Conservation (phyloP, 2,797 vertebrate genomes). For the Notoglanidium macrostoma region DNA sequence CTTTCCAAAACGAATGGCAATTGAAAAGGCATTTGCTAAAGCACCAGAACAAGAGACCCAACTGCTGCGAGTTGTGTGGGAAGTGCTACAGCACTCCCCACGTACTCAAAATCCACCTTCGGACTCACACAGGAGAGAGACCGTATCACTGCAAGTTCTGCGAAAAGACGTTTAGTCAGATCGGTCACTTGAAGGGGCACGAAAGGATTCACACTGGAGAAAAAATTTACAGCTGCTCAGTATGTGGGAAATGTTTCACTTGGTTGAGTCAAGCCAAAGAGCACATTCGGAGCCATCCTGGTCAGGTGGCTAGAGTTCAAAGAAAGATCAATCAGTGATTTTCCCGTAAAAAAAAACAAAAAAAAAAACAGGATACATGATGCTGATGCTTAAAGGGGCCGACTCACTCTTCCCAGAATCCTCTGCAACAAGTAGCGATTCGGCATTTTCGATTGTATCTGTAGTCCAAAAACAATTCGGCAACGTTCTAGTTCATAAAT, state of each 20-base stretch:
- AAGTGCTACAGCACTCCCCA: constrained; percentile 34
- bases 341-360: not conserved
- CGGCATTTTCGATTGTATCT: no score
- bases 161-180: constrained; percentile 38
- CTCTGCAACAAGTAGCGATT: no score
- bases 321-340: constrained; percentile 22
- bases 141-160: constrained; percentile 42
- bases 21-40: constrained; percentile 18
- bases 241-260: constrained; percentile 41
- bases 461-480: no score
- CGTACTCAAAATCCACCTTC: constrained; percentile 30
- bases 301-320: not conserved
- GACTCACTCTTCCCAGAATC: no score
- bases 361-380: not conserved
- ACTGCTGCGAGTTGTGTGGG: constrained; percentile 34
- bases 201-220: constrained; percentile 53
- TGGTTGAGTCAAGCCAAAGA: constrained; percentile 46
- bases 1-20: constrained; percentile 8
- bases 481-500: no score
- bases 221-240: constrained; percentile 45
- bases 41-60: constrained; percentile 24
- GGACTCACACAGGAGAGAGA: constrained; percentile 38
- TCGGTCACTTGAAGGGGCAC: constrained; percentile 42
- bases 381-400: no score
- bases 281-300: constrained; percentile 38